These are phyloP conservation scores for Eueremaeus valkanovi DNA, from an alignment of 2,888 invertebrate genomes.

Conservation along the genomic window DNA sequence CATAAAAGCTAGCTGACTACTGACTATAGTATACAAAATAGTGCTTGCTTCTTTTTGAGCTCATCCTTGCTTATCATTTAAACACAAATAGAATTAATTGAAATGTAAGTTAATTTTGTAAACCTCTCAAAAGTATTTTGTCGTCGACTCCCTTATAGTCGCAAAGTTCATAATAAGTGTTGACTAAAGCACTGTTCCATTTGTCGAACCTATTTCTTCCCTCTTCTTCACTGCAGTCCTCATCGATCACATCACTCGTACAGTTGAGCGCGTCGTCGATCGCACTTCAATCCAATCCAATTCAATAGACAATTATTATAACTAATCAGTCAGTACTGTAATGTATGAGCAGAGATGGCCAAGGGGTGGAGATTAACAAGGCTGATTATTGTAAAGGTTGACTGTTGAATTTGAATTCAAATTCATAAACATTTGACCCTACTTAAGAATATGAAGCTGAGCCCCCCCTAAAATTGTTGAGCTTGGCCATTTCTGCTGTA, in stretches of 20 bases:
- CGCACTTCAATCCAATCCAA: too few relatives aligned
- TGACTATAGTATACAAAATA: too few relatives aligned
- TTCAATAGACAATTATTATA: too few relatives aligned
- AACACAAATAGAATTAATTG: background rate
- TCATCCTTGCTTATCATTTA: background rate
- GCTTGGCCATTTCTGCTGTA: too few relatives aligned
- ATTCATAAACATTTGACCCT: too few relatives aligned
- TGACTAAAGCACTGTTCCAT: conserved; percentile 1
- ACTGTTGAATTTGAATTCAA: background rate
- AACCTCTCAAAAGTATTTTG: background rate
- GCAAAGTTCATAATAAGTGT: background rate
- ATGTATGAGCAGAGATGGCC: too few relatives aligned
- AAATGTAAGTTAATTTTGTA: too few relatives aligned
- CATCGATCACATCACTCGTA: conserved; percentile 10
- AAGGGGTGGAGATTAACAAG: too few relatives aligned
- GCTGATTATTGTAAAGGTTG: background rate
- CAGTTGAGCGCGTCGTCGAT: conserved; percentile 21
- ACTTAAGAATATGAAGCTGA: too few relatives aligned
- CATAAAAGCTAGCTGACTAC: too few relatives aligned
- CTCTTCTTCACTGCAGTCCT: conserved; percentile 14
- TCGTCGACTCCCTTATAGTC: background rate
- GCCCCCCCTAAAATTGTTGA: too few relatives aligned
- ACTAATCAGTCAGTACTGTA: too few relatives aligned
- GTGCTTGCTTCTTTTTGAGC: background rate
- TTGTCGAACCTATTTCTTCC: conserved; percentile 14